Conservation (phyloP, 2,797 vertebrate genomes). For the Okamejei kenojei region DNA sequence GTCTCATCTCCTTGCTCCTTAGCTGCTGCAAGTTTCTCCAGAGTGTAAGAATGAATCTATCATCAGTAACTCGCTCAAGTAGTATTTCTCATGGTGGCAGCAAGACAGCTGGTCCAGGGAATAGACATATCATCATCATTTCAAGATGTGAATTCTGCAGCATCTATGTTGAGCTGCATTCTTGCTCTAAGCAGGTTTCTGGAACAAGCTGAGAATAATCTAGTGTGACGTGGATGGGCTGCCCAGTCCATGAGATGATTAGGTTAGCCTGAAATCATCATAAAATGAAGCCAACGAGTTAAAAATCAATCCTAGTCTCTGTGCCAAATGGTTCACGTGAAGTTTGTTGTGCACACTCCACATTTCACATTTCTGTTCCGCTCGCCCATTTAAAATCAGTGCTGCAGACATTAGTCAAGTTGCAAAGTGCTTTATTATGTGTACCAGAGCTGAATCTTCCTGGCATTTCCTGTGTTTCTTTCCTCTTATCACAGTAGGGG, state of each 20-base stretch:
- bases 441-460: background rate
- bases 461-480: constrained; percentile 7
- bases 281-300: background rate
- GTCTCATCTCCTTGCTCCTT: no score
- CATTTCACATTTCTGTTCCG: background rate
- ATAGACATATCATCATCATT: background rate
- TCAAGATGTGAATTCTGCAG: background rate
- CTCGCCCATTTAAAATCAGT: background rate
- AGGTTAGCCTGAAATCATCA: background rate
- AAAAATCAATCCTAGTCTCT: no score
- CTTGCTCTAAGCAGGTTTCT: background rate
- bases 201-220: background rate
- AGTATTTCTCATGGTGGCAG: background rate
- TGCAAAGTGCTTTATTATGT: background rate
- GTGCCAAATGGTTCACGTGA: background rate
- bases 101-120: background rate
- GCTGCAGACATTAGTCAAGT: background rate
- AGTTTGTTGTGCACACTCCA: no score
- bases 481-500: background rate
- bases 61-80: no score
- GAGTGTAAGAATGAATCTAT: background rate
- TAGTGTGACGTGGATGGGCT: background rate
- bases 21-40: no score
- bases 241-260: background rate
- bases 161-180: background rate